phyloP scores from a whole-genome alignment of 2,797 vertebrate genomes.

The Crypturellus tataupa region DNA sequence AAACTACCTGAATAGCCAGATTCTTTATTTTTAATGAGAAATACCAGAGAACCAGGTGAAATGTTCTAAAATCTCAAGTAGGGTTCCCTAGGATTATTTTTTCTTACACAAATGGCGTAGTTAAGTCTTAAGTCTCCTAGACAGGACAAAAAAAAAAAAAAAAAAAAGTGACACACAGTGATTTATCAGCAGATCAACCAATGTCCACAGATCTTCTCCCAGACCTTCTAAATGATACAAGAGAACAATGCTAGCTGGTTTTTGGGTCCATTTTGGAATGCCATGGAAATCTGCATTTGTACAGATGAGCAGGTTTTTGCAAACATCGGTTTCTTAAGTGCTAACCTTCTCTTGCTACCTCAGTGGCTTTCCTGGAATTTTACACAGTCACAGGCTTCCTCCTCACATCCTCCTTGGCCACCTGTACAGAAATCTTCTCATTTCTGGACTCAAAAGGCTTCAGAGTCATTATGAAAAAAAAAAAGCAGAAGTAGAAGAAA shows the following conservation, averaged over 20 bases:
- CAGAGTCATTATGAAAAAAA: background rate
- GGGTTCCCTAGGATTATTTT: background rate
- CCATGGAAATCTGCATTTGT: background rate
- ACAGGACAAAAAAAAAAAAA: background rate
- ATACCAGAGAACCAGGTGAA: background rate
- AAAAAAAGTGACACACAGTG: background rate
- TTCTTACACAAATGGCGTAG: background rate
- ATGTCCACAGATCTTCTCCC: background rate
- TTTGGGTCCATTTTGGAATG: background rate
- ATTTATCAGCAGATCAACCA: background rate
- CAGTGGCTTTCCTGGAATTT: background rate
- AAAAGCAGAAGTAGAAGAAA: background rate
- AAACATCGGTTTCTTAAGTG: background rate
- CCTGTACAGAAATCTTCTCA: background rate
- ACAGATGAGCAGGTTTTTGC: background rate
- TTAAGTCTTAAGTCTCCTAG: background rate
- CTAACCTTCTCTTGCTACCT: background rate
- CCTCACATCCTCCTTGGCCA: background rate
- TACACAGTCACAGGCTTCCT: background rate
- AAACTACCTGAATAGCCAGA: background rate
- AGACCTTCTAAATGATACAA: background rate
- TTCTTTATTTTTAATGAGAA: background rate
- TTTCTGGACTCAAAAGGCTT: background rate
- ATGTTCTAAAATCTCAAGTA: background rate
- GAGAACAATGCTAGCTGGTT: background rate